Base-by-base conservation (phyloP, 1,140 invertebrate species). In the Heliconius congener region DNA sequence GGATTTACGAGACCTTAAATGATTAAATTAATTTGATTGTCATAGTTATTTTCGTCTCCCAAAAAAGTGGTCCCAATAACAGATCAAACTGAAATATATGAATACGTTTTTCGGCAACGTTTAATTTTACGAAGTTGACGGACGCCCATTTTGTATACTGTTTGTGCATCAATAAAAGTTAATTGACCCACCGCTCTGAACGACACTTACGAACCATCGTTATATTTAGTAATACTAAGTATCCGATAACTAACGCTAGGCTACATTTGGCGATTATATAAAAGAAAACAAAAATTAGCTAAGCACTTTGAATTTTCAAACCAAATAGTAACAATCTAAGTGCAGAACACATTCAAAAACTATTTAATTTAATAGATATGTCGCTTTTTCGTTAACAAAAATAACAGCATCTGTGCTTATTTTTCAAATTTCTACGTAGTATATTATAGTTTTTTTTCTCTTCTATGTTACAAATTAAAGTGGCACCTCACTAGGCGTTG, bases 301-400 rank as follows among this genome's bases (percentile, higher is more conserved):
- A 80, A 81, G 77, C 73, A 52, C 50, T 74, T 79, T 72, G 57
- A 50, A 52, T 70, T 52, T 30, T 72, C 30, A 76, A 75, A 74
- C 60, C 42, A 52, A 77, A 57, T 23, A 46, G n/a, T 71, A 72
- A 81, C 13, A 57, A 19, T 78, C 71, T 66, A 66, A 79, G 82
- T 83, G 82, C 82, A 71, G 27, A 77, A 81, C 55, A 81, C 23
- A 79, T 76, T 72, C 50, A 37, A 78, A 83, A 82, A 81, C 77
- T 75, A 74, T 79, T 60, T 73, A 23, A 66, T 30, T 27, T 66
- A 66, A 77, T 79, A 85, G 86, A 89, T 89, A 89, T 86, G 87
- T 87, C 74, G 85, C 84, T 76, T 85, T 83, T 81, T 80, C 75
- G 81, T 78, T 86, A 90, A 86, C 83, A 88, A 90, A 88, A 87